Evolutionary conservation across 1,140 invertebrate species (phyloP).

Genomic region (Aphelenchoides besseyi): DNA sequence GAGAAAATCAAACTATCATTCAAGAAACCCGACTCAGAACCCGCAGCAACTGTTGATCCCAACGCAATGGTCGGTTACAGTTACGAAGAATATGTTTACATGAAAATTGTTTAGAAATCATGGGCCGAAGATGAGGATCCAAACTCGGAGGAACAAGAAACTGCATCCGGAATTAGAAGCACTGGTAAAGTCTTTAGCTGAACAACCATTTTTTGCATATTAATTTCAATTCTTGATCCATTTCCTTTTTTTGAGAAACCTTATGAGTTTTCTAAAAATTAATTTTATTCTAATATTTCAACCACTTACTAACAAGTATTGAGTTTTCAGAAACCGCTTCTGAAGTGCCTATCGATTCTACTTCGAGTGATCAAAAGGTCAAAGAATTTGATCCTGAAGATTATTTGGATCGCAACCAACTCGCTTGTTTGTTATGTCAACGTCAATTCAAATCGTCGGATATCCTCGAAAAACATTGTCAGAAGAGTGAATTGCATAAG

Average conservation of each 20-base stretch:
- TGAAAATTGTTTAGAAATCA: no score
- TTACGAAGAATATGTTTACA: no score
- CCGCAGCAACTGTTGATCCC: background rate
- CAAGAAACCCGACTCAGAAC: slow-evolving; percentile 53
- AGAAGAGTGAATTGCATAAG: slow-evolving; percentile 90
- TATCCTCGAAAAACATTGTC: slow-evolving; percentile 81
- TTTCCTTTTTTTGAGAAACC: background rate
- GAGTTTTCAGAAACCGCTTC: background rate
- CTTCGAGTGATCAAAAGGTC: background rate
- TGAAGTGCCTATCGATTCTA: background rate
- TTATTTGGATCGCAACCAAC: slow-evolving; percentile 79
- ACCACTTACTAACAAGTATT: no score
- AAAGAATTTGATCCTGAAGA: slow-evolving; percentile 66
- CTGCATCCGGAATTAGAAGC: background rate
- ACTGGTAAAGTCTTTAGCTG: background rate
- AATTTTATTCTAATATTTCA: no score
- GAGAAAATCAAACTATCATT: slow-evolving; percentile 90
- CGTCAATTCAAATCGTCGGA: slow-evolving; percentile 85
- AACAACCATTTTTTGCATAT: background rate
- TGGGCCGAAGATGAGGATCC: background rate
- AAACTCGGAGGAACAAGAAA: background rate
- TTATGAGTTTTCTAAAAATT: no score
- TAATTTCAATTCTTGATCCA: background rate
- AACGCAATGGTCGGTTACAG: no score
- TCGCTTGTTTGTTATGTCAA: slow-evolving; percentile 92